Evolutionary conservation across 2,113 vertebrate species (phyloP).

Genomic region (Zapus hudsonius): DNA sequence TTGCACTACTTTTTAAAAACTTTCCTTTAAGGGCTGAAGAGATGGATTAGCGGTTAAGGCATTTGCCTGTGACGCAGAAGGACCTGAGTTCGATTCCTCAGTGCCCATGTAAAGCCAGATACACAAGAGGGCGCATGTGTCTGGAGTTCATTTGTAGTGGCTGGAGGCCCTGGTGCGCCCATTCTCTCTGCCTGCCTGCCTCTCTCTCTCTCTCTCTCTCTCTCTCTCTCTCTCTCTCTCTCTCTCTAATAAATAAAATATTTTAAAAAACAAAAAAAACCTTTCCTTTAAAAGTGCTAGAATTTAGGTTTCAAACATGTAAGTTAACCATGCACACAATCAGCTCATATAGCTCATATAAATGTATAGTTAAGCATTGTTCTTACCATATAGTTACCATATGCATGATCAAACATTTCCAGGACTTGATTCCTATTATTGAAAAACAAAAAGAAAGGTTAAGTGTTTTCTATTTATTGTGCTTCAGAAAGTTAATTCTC

Average conservation of each 20-base stretch:
- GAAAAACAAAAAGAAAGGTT: conserved; percentile 70
- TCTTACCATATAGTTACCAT: conserved; percentile 99
- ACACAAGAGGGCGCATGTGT: no score
- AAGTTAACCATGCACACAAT: neutral
- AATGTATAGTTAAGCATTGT: neutral
- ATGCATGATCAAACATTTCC: conserved; percentile 99
- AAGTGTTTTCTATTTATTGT: conserved; percentile 6
- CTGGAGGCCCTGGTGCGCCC: no score
- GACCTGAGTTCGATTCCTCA: no score
- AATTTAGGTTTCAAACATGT: conserved; percentile 45
- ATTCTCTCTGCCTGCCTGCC: no score
- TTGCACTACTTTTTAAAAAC: neutral
- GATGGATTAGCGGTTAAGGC: no score
- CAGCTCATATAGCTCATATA: conserved; percentile 15
- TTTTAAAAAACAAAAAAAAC: no score
- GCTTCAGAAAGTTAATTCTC: conserved; percentile 52
- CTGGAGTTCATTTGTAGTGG: no score
- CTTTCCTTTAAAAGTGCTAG: conserved; percentile 17
- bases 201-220: no score
- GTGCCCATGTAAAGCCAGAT: no score
- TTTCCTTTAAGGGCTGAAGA: neutral
- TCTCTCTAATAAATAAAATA: neutral
- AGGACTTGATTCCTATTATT: conserved; percentile 94
- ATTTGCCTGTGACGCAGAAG: no score
- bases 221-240: no score